phyloP scores from a whole-genome alignment of 1,140 invertebrate species.

The Saccostrea glomerata region DNA sequence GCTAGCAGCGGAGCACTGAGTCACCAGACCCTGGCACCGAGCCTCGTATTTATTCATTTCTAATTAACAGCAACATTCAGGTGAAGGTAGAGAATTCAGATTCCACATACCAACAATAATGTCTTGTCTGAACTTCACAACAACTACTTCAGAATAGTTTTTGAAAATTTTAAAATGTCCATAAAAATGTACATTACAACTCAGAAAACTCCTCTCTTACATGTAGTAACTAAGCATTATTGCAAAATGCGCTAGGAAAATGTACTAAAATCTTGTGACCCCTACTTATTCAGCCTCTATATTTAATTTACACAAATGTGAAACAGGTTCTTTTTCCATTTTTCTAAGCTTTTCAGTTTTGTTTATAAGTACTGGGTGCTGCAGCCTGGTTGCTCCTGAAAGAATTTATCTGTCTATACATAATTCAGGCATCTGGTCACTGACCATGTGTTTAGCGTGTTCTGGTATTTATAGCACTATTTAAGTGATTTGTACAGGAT shows the following conservation, averaged over 20 bases:
- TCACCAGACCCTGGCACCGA: neutral
- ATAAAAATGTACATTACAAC: neutral
- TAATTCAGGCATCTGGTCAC: neutral
- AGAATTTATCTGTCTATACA: neutral
- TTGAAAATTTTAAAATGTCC: neutral
- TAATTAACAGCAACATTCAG: conserved; percentile 13
- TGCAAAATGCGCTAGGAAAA: neutral
- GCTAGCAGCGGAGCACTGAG: neutral
- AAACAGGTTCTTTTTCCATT: no score
- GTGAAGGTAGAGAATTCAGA: conserved; percentile 14
- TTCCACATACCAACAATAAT: neutral
- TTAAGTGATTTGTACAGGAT: neutral
- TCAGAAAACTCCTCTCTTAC: neutral
- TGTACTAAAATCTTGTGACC: no score
- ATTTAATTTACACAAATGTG: no score
- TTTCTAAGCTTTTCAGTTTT: no score
- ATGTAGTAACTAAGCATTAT: neutral
- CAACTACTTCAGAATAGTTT: neutral
- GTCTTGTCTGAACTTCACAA: neutral
- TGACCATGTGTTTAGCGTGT: neutral
- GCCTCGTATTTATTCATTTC: neutral
- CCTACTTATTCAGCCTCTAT: no score
- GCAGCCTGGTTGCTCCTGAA: neutral
- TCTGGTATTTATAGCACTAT: neutral
- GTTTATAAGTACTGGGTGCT: no score